Evolutionary conservation across 1,140 invertebrate species (phyloP), one percentile per base, ranked within the genome.

Genomic region (Uloborus diversus): DNA sequence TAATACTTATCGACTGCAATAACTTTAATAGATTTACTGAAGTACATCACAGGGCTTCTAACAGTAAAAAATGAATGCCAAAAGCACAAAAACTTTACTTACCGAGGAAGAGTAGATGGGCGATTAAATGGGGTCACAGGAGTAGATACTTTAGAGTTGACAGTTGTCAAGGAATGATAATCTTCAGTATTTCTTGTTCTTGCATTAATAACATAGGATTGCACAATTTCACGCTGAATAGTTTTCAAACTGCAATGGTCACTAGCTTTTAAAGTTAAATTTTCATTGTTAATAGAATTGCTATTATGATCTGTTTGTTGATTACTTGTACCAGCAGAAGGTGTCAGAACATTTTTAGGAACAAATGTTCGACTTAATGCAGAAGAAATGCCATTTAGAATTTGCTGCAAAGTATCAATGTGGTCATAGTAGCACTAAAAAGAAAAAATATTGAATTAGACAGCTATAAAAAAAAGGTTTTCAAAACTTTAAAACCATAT

Each of bases 41-140:
- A n/a, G n/a, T n/a, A n/a, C n/a, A n/a, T n/a, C n/a, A n/a, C n/a
- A n/a, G n/a, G n/a, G n/a, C n/a, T n/a, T n/a, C n/a, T n/a, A n/a
- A n/a, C n/a, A n/a, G n/a, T n/a, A n/a, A n/a, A n/a, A n/a, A n/a
- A n/a, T n/a, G n/a, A n/a, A n/a, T n/a, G n/a, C n/a, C n/a, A n/a
- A n/a, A n/a, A n/a, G n/a, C n/a, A 61, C 5, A 49, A 62, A 76
- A 0, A 37, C 4, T 33, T 7, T 23, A 35, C 68, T 70, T 57
- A 80, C 79, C 92, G 88, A 0, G 92, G 92, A 32, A 93, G 84
- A 9, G 92, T 93, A 1, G 91, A 90, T 2, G 92, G 68, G 2
- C 68, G 32, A 32, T n/a, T 65, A 2, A 33, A 42, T 30, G 62
- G 73, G 4, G 61, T 65, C 3, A 69, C 65, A 33, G 76, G 76